Conservation (phyloP, 1,140 invertebrate genomes). For the Trypoxylus dichotomus region DNA sequence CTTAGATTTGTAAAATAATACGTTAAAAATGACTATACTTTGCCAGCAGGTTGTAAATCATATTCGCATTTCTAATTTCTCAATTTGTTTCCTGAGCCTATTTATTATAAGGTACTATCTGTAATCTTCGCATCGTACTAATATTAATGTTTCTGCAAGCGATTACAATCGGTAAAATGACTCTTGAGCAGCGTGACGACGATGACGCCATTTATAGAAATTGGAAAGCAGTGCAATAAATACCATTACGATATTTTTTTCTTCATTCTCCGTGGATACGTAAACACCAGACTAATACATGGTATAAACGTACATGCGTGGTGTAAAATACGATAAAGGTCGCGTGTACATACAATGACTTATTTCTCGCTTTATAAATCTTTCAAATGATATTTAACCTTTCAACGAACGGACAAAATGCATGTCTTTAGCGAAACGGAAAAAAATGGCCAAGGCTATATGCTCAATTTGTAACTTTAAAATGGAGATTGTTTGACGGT, state of each 20-base stretch:
- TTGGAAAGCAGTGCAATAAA: conserved; percentile 11
- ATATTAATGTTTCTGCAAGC: background rate
- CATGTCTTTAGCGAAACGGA: conserved; percentile 1
- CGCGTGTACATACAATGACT: background rate
- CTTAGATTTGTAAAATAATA: background rate
- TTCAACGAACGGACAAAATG: conserved; percentile 7
- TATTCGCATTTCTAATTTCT: background rate
- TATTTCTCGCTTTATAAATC: conserved; percentile 15
- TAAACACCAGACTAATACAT: background rate
- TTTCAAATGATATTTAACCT: background rate
- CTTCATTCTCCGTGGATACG: background rate
- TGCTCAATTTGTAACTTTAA: background rate
- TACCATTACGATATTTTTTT: background rate
- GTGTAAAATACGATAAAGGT: conserved; percentile 5
- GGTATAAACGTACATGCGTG: background rate
- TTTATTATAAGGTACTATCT: background rate
- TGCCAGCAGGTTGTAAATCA: no score
- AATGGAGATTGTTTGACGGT: background rate
- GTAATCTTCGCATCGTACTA: background rate
- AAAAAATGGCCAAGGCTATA: conserved; percentile 5
- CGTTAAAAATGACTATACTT: no score
- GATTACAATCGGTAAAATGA: background rate
- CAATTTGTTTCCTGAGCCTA: background rate
- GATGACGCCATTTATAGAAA: conserved; percentile 3
- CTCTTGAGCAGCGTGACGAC: background rate